Evolutionary conservation across 1,140 invertebrate species (phyloP), one percentile per base, ranked within the genome.

Genomic region (Drosophila kanapiae): DNA sequence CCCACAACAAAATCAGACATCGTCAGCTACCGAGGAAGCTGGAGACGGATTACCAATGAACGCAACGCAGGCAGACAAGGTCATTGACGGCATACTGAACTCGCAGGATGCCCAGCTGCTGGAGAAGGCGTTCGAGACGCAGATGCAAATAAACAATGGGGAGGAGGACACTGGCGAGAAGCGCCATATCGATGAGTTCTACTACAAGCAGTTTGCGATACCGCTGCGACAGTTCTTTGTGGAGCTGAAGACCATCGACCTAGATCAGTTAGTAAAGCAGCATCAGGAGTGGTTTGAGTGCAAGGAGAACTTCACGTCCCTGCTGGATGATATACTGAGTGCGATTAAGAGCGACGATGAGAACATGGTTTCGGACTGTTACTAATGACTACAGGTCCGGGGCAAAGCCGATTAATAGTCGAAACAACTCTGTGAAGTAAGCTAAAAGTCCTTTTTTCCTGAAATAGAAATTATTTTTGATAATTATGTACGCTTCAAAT

Each of bases 321-420:
- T 96, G 3, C 80, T 96, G 16, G 95, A 96, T 77, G 96, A 96
- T 85, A 96, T 96, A 77, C 82, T 96, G 18, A 93, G 93, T 40
- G 92, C 94, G n/a, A 93, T 95, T 78, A 86, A 94, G 45, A 86
- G 91, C n/a, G 92, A 93, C 48, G 87, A 94, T 65, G 91, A 85
- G 60, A 75, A 94, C 9, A 95, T 95, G 80, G 91, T 91, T 42
- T 95, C 95, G 93, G 95, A 96, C 91, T 96, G 95, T 90, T 96
- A 96, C 88, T 96, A 82, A 93, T 54, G 16, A 23, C 3, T 37
- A 8, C 33, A 14, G 49, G 35, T 63, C n/a, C 47, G 8, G 38
- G 47, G 61, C 62, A 3, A 45, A 70, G 48, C 47, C 67, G 6
- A 29, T 62, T 31, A 8, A 11, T 38, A 31, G 33, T 61, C 33